Conservation (phyloP, 1,140 invertebrate species). For the Eumeta japonica region DNA sequence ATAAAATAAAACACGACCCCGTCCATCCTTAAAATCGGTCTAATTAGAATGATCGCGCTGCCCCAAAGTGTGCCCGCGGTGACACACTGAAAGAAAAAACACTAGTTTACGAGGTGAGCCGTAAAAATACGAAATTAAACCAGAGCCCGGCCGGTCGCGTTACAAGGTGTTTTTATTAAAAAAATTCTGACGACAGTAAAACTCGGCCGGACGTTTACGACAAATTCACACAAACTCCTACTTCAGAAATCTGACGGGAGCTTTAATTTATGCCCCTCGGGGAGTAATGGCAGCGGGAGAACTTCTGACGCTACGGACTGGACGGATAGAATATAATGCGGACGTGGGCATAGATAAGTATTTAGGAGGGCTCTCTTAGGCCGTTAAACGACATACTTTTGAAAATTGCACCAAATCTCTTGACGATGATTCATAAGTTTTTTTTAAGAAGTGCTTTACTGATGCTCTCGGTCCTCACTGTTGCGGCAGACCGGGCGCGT, state of each 20-base stretch:
- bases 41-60: conserved; percentile 23
- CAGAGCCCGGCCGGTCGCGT: conserved; percentile 12
- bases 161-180: conserved; percentile 27
- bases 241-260: conserved; percentile 47
- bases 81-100: conserved; percentile 10
- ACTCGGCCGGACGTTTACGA: conserved; percentile 44
- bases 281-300: no score
- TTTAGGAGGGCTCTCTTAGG: background rate
- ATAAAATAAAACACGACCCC: conserved; percentile 20
- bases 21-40: conserved; percentile 28
- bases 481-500: conserved; percentile 24
- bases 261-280: conserved; percentile 35
- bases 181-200: conserved; percentile 31
- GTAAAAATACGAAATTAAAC: conserved; percentile 28
- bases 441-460: no score
- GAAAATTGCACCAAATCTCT: no score
- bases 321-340: no score
- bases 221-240: conserved; percentile 41
- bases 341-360: no score
- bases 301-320: no score
- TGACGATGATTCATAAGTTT: no score
- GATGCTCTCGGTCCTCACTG: no score
- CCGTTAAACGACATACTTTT: background rate
- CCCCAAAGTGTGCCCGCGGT: background rate
- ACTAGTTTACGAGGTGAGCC: conserved; percentile 35